phyloP scores from a whole-genome alignment of 2,888 invertebrate genomes.

The Eristalis arbustorum region DNA sequence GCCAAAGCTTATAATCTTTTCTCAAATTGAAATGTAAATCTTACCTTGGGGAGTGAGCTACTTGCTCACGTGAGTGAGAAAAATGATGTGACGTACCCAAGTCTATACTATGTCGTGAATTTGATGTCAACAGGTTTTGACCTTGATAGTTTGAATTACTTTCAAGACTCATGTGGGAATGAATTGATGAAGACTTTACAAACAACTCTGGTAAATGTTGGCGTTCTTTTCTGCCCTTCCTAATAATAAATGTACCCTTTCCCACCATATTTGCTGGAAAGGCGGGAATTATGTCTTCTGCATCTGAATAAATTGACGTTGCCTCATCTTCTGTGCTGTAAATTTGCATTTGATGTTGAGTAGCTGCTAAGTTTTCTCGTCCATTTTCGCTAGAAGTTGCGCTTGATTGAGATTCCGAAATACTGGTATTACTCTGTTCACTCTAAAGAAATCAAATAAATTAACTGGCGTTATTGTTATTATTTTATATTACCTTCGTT shows the following conservation, averaged over 20 bases:
- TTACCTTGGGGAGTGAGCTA: slow-evolving; percentile 74
- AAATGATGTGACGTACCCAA: slow-evolving; percentile 84
- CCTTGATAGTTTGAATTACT: slow-evolving; percentile 60
- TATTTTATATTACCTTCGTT: slow-evolving; percentile 53
- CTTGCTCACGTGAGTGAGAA: slow-evolving; percentile 62
- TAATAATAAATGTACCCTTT: slow-evolving; percentile 90
- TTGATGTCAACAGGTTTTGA: slow-evolving; percentile 80
- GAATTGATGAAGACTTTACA: slow-evolving; percentile 81
- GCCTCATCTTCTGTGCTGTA: slow-evolving; percentile 85
- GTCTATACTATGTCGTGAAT: slow-evolving; percentile 86
- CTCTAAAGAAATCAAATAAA: slow-evolving; percentile 1
- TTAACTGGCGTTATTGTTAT: background rate
- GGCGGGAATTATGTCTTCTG: slow-evolving; percentile 74
- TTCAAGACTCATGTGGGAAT: slow-evolving; percentile 84
- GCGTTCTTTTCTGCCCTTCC: slow-evolving; percentile 86
- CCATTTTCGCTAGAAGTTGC: slow-evolving; percentile 84
- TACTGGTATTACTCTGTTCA: slow-evolving; percentile 47
- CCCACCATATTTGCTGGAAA: slow-evolving; percentile 81
- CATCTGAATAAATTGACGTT: slow-evolving; percentile 86
- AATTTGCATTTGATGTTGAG: slow-evolving; percentile 82
- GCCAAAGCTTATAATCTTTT: background rate
- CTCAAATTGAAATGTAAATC: background rate
- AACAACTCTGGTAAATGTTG: slow-evolving; percentile 83
- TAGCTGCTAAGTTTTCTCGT: slow-evolving; percentile 40
- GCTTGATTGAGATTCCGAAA: slow-evolving; percentile 82